Evolutionary conservation across 2,888 invertebrate genomes (phyloP).

Genomic region (Metopia argyrocephala): DNA sequence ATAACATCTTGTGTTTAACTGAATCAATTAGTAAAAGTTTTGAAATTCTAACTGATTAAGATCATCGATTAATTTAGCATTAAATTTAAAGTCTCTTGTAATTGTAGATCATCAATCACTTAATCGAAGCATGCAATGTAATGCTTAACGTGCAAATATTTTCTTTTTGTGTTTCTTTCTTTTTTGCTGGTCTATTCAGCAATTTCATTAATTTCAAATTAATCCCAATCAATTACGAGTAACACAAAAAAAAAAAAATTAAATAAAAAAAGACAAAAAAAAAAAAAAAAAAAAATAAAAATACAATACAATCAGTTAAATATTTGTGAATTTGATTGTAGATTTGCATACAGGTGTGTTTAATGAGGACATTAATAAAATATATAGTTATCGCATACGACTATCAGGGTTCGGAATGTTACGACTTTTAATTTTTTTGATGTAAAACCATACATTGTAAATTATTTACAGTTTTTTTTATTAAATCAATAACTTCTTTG

Average conservation of each 20-base stretch:
- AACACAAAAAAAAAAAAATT: too few relatives aligned
- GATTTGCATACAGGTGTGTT: conserved; percentile 35
- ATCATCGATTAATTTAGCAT: conserved; percentile 63
- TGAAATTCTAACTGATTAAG: conserved; percentile 64
- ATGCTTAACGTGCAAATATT: conserved; percentile 8
- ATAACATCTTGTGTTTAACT: neutral
- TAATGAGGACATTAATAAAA: conserved; percentile 12
- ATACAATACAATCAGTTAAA: neutral
- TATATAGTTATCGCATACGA: neutral
- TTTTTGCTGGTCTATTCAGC: neutral
- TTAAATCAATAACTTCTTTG: too few relatives aligned
- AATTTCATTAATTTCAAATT: conserved; percentile 15
- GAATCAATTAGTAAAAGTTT: conserved; percentile 56
- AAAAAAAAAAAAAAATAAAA: neutral
- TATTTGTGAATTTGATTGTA: conserved; percentile 12
- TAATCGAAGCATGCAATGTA: conserved; percentile 46
- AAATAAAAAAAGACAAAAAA: neutral
- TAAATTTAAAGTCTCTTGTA: conserved; percentile 53
- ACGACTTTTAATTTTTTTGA: neutral
- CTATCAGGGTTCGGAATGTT: conserved; percentile 23
- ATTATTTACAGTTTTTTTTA: neutral
- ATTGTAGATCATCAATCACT: conserved; percentile 63
- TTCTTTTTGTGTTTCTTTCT: neutral
- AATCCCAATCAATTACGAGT: neutral
- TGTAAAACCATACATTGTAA: too few relatives aligned